phyloP scores from a whole-genome alignment of 2,888 invertebrate species.

The Periphyllus acericola region DNA sequence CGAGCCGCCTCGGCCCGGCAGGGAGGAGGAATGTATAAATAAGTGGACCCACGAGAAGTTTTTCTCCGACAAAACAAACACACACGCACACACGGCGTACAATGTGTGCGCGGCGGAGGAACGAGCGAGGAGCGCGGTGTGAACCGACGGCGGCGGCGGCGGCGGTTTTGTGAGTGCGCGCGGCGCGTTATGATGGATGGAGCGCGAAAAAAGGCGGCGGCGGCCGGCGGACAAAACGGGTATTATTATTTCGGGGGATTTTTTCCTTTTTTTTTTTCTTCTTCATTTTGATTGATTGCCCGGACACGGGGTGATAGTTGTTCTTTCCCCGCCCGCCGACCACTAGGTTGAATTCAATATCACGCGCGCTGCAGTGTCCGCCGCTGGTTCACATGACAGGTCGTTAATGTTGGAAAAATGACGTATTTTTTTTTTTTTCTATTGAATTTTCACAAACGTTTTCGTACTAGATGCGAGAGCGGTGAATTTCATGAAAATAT shows the following conservation, averaged over 20 bases:
- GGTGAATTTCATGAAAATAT: neutral
- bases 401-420: slow-evolving; percentile 4
- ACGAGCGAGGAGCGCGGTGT: neutral
- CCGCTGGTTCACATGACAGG: slow-evolving; percentile 1
- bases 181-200: slow-evolving; percentile 45
- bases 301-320: slow-evolving; percentile 1
- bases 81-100: neutral
- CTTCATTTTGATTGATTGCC: slow-evolving; percentile 53
- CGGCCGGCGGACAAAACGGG: slow-evolving; percentile 45
- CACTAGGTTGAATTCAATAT: slow-evolving; percentile 26
- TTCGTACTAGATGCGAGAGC: neutral
- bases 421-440: neutral
- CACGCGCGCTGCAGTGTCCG: slow-evolving; percentile 1
- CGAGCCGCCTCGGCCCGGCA: neutral
- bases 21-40: slow-evolving; percentile 34
- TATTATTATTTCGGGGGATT: slow-evolving; percentile 25
- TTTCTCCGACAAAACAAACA: slow-evolving; percentile 53
- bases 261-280: neutral
- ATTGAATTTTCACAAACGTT: slow-evolving; percentile 4
- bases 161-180: slow-evolving; percentile 6
- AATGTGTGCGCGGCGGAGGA: neutral
- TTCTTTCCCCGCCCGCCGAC: neutral
- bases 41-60: slow-evolving; percentile 48
- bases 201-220: slow-evolving; percentile 7
- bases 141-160: too few species aligned